Evolutionary conservation across 2,113 vertebrate species (phyloP).

Genomic region (Eubucco bourcierii): DNA sequence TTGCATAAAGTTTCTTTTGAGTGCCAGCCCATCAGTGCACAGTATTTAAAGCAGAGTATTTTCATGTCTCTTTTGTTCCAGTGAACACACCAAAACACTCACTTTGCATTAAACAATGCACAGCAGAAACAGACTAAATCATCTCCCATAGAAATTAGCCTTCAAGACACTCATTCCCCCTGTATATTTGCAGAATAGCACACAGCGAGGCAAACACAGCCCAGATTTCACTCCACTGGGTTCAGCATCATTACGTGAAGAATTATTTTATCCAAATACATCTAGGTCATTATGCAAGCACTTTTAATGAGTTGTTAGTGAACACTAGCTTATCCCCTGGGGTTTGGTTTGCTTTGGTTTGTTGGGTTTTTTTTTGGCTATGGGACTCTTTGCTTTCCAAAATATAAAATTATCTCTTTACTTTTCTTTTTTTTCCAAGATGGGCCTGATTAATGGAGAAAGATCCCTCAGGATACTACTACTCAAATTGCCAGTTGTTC

Average conservation of each 20-base stretch:
- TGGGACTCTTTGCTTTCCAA: not conserved
- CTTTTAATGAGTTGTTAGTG: not conserved
- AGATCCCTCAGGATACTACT: not conserved
- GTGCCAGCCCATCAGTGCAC: not conserved
- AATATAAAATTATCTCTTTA: not conserved
- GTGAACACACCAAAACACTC: not conserved
- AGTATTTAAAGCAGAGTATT: conserved; percentile 9
- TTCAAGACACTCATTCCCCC: not conserved
- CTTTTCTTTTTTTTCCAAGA: not conserved
- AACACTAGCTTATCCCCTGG: not conserved
- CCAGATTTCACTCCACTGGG: not conserved
- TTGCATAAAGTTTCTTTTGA: conserved; percentile 1
- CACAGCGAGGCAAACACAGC: not conserved
- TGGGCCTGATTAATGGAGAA: not conserved
- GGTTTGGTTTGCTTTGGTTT: not conserved
- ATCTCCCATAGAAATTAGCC: not conserved
- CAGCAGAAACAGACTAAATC: not conserved
- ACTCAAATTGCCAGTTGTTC: not conserved
- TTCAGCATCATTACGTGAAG: not conserved
- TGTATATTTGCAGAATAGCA: not conserved
- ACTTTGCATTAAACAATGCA: not conserved
- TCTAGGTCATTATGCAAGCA: not conserved
- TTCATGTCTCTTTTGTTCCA: not conserved
- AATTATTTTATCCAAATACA: conserved; percentile 1
- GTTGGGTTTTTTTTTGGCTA: not conserved